Evolutionary conservation across 2,888 invertebrate species (phyloP), one percentile per base, ranked within the genome.

Genomic region (Operophtera brumata): DNA sequence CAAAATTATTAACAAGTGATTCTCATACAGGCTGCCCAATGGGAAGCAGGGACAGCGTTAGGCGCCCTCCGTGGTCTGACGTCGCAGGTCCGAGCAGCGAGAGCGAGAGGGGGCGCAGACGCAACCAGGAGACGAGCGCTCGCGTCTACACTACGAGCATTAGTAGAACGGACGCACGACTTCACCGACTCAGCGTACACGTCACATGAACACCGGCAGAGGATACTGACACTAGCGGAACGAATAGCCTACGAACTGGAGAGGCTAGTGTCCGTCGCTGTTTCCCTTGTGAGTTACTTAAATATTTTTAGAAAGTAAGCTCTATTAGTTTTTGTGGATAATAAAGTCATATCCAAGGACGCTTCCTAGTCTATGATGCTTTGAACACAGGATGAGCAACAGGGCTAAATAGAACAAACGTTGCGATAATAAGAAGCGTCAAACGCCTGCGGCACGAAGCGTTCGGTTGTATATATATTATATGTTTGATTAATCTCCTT

Each of bases 131-230:
- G 97, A 71, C 96, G 97, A 73, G 95, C 96, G 62, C 92, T 99
- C 48, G 94, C 96, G 25, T 90, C 94, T 66, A 96, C 97, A 57
- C 92, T 99, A 75, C 97, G 99, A 71, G 94, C 96, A 62, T 94
- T 98, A 56, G 93, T 97, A 61, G 99, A 99, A 89, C 94, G 98
- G 77, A 97, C 97, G 60, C 96, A 97, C 91, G 99, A 99, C 91
- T 99, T 99, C 89, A 99, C 99, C 47, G 99, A 99, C 91, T 99
- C 99, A 65, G 98, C 99, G 63, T 99, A 99, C 89, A 99, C 99
- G 60, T 96, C 96, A 68, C 98, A 99, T 86, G 97, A 98, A 78
- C 97, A 98, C 86, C 93, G 99, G 61, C 97, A 99, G 88, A 96
- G 97, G 79, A 98, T 99, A 78, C 92, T 99, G 58, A 93, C 97